Percentiles rank a stretch among this genome's conserved stretches.
Evolutionary conservation across 1,140 invertebrate species (phyloP).

Genomic region (Panulirus ornatus): DNA sequence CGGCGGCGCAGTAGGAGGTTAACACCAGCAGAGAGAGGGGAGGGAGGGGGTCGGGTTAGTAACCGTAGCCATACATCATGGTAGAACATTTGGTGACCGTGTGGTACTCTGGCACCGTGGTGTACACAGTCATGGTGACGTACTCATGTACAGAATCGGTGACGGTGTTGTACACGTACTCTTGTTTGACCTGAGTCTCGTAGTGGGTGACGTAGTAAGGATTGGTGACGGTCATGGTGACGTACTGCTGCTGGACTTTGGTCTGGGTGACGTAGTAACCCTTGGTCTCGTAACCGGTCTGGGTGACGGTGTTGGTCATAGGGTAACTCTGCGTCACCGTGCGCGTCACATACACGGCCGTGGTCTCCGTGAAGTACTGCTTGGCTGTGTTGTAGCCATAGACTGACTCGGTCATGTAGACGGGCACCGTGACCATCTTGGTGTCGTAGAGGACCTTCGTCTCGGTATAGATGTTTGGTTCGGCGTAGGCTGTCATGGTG

Average conservation of each 20-base stretch:
- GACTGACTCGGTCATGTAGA: conserved; percentile 71
- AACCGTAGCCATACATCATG: conserved; percentile 72
- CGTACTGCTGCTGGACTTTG: conserved; percentile 73
- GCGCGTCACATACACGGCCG: conserved; percentile 67
- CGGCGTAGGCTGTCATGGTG: conserved; percentile 74
- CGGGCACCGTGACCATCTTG: conserved; percentile 72
- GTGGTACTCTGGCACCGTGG: conserved; percentile 74
- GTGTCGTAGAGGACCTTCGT: conserved; percentile 74
- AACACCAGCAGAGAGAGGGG: background rate
- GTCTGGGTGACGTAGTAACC: conserved; percentile 74
- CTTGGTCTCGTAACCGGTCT: conserved; percentile 74
- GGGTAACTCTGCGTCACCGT: conserved; percentile 74
- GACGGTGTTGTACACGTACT: conserved; percentile 72
- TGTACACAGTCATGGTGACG: conserved; percentile 72
- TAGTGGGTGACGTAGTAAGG: conserved; percentile 74
- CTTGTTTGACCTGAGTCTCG: conserved; percentile 71
- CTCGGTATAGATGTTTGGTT: conserved; percentile 71
- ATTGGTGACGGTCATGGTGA: conserved; percentile 73
- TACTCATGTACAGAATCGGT: conserved; percentile 68
- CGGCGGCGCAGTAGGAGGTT: background rate
- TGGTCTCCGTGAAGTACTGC: conserved; percentile 74
- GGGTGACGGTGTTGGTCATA: conserved; percentile 70
- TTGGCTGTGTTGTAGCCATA: conserved; percentile 74
- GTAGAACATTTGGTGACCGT: conserved; percentile 74
- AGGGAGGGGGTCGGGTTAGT: conserved; percentile 28